These are phyloP conservation scores for Sesia apiformis DNA, from an alignment of 2,888 invertebrate genomes.

Conservation along the genomic window DNA sequence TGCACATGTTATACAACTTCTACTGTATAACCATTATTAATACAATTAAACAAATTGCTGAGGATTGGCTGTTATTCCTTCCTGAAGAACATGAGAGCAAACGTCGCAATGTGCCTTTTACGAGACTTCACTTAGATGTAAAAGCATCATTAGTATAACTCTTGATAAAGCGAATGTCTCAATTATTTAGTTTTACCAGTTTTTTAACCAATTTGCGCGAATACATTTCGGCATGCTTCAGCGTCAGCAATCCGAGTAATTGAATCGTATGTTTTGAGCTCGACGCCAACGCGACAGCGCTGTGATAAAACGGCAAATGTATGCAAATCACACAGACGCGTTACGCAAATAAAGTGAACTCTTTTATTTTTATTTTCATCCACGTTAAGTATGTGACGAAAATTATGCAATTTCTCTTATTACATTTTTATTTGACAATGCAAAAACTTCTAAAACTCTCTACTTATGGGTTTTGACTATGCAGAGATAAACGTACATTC, in stretches of 20 bases:
- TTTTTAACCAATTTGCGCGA: conserved; percentile 13
- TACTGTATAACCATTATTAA: no score
- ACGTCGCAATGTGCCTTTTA: no score
- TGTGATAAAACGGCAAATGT: conserved; percentile 3
- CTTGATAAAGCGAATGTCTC: not conserved
- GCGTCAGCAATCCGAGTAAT: conserved; percentile 18
- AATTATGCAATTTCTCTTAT: not conserved
- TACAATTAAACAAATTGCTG: no score
- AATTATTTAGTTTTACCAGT: not conserved
- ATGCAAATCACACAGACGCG: conserved; percentile 1
- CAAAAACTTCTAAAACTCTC: no score
- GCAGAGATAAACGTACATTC: no score
- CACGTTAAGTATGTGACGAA: not conserved
- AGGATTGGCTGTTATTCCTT: no score
- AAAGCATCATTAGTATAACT: no score
- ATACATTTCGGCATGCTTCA: conserved; percentile 13
- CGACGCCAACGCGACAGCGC: conserved; percentile 3
- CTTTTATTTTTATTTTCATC: not conserved
- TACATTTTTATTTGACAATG: no score
- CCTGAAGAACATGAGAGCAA: no score
- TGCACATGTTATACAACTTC: no score
- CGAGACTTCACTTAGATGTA: no score
- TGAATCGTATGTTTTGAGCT: conserved; percentile 14
- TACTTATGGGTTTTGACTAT: no score
- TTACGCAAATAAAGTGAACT: not conserved